Percentiles rank a stretch among this genome's conserved stretches.
Evolutionary conservation across 2,113 vertebrate genomes (phyloP).

Genomic region (Stictonetta naevosa): DNA sequence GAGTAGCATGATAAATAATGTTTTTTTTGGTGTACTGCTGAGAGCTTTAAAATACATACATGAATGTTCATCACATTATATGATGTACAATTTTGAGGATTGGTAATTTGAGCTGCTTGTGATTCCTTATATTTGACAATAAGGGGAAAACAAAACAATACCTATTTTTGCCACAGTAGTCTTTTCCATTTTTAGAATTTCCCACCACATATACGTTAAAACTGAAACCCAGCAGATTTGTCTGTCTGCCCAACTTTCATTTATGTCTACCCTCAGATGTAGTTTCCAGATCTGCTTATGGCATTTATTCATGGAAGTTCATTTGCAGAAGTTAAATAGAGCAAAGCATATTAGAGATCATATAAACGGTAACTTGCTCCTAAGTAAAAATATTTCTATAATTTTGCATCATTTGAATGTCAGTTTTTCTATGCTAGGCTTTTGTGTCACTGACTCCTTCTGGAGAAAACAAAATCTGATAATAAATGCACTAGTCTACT

Average conservation of each 20-base stretch:
- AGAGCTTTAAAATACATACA: neutral
- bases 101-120: neutral
- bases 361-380: neutral
- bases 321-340: neutral
- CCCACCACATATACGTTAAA: slow-evolving; percentile 16
- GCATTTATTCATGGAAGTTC: slow-evolving; percentile 31
- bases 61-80: neutral
- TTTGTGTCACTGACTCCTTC: neutral
- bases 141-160: neutral
- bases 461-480: neutral
- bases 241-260: slow-evolving; percentile 44
- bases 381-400: neutral
- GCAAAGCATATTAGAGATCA: neutral
- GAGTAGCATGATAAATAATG: neutral
- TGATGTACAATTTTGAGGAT: neutral
- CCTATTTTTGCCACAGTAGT: slow-evolving; percentile 35
- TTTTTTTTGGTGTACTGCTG: neutral
- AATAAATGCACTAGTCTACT: neutral
- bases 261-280: slow-evolving; percentile 47
- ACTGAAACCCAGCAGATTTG: slow-evolving; percentile 3
- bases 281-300: slow-evolving; percentile 48
- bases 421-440: neutral
- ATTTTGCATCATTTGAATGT: neutral
- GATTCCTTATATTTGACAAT: neutral
- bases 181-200: slow-evolving; percentile 59